Evolutionary conservation across 1,140 invertebrate genomes (phyloP).

Genomic region (Phymastichus coffea): DNA sequence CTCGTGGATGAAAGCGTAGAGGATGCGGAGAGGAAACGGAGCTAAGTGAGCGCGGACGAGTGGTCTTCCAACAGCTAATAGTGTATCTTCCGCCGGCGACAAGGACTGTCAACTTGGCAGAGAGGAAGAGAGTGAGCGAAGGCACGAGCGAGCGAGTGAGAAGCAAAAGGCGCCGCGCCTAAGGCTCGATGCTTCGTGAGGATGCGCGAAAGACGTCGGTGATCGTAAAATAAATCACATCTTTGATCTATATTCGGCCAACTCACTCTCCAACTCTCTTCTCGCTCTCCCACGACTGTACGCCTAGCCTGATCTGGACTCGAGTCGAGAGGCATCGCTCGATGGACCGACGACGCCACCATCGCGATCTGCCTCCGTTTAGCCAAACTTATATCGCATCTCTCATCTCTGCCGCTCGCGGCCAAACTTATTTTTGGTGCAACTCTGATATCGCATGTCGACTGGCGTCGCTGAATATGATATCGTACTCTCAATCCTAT

Average conservation of each 20-base stretch:
- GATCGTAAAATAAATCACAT: slow-evolving; percentile 51
- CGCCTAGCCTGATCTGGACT: neutral
- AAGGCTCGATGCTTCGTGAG: too few relatives aligned
- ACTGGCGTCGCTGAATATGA: too few relatives aligned
- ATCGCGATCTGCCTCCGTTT: neutral
- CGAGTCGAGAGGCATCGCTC: neutral
- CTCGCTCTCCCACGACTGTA: neutral
- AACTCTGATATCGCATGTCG: too few relatives aligned
- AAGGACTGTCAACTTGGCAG: slow-evolving; percentile 28
- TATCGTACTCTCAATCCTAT: too few relatives aligned
- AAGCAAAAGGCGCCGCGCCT: neutral
- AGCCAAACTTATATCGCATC: neutral
- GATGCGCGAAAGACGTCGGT: slow-evolving; percentile 11
- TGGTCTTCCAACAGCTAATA: slow-evolving; percentile 41
- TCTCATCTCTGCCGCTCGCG: too few relatives aligned
- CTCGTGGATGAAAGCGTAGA: slow-evolving; percentile 1
- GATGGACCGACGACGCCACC: too few relatives aligned
- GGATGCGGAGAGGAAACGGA: neutral
- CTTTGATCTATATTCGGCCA: slow-evolving; percentile 53
- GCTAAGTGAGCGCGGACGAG: slow-evolving; percentile 2
- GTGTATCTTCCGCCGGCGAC: slow-evolving; percentile 35
- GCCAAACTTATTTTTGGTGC: neutral
- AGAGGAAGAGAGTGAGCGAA: slow-evolving; percentile 1
- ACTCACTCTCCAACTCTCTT: neutral
- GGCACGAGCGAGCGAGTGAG: neutral